phyloP scores from a whole-genome alignment of 2,888 invertebrate genomes.

The Drosophila meridiana region DNA sequence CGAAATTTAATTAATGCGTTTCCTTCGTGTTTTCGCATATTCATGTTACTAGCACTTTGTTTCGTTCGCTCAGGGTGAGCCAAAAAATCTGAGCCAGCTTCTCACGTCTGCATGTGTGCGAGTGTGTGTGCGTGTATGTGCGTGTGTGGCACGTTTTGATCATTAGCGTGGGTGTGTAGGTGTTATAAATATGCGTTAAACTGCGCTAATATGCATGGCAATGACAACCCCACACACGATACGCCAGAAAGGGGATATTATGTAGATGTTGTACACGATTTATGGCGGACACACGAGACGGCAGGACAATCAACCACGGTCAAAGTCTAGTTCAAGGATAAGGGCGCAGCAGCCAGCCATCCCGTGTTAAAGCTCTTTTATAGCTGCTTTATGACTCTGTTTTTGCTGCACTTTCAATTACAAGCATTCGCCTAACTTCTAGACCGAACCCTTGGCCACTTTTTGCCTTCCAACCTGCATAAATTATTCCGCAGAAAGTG shows the following conservation, averaged over 20 bases:
- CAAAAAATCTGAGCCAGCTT: slow-evolving; percentile 33
- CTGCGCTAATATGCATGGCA: slow-evolving; percentile 59
- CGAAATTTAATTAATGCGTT: slow-evolving; percentile 79
- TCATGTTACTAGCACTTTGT: slow-evolving; percentile 65
- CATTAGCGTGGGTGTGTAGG: slow-evolving; percentile 69
- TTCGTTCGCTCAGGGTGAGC: slow-evolving; percentile 25
- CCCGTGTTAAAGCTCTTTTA: slow-evolving; percentile 5
- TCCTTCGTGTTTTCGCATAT: slow-evolving; percentile 80
- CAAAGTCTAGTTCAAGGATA: slow-evolving; percentile 55
- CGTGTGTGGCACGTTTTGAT: slow-evolving; percentile 73
- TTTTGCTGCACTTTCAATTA: slow-evolving; percentile 41
- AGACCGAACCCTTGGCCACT: background rate
- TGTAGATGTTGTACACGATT: slow-evolving; percentile 66
- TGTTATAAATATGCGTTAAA: slow-evolving; percentile 76
- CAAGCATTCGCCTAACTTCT: slow-evolving; percentile 15
- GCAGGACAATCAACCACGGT: slow-evolving; percentile 39
- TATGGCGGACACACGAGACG: slow-evolving; percentile 48
- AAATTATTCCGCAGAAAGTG: slow-evolving; percentile 58
- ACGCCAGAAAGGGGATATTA: slow-evolving; percentile 11
- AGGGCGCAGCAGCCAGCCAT: background rate
- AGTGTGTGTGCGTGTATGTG: slow-evolving; percentile 46
- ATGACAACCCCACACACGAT: slow-evolving; percentile 21
- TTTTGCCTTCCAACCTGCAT: slow-evolving; percentile 51
- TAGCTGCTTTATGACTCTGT: slow-evolving; percentile 19
- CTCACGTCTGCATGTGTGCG: slow-evolving; percentile 17